A percentile compares a stretch with the other conserved stretches of the same genome.
Evolutionary conservation across 1,140 invertebrate species (phyloP).

Genomic region (Atta colombica): DNA sequence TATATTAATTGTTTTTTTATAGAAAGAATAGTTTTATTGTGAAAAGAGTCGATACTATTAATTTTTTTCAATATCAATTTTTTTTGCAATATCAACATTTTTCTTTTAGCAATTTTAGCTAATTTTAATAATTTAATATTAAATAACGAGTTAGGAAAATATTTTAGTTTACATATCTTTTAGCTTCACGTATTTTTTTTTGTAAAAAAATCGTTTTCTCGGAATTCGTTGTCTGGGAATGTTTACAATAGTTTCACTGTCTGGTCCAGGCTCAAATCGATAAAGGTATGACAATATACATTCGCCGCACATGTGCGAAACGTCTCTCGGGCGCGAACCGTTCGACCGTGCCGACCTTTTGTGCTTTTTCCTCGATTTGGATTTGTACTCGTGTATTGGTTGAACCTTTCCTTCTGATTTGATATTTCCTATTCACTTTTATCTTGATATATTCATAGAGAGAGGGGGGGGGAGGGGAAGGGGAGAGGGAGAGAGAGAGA

Average conservation of each 20-base stretch:
- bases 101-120: neutral
- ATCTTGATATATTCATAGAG: constrained; percentile 58
- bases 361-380: constrained; percentile 57
- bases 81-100: too few species aligned
- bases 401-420: constrained; percentile 56
- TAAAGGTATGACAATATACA: constrained; percentile 64
- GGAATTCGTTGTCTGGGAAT: constrained; percentile 39
- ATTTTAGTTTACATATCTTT: neutral
- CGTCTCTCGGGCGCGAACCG: constrained; percentile 51
- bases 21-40: neutral
- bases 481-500: neutral
- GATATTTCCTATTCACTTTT: constrained; percentile 58
- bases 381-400: constrained; percentile 60
- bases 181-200: neutral
- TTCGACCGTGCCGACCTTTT: constrained; percentile 55
- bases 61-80: too few species aligned
- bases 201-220: constrained; percentile 4
- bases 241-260: constrained; percentile 61
- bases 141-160: neutral
- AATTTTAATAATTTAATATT: neutral
- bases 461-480: neutral
- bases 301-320: constrained; percentile 57
- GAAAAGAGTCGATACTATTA: neutral
- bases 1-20: neutral
- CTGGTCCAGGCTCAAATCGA: constrained; percentile 54